phyloP scores from a whole-genome alignment of 2,113 vertebrate genomes.

The Gopherus evgoodei region DNA sequence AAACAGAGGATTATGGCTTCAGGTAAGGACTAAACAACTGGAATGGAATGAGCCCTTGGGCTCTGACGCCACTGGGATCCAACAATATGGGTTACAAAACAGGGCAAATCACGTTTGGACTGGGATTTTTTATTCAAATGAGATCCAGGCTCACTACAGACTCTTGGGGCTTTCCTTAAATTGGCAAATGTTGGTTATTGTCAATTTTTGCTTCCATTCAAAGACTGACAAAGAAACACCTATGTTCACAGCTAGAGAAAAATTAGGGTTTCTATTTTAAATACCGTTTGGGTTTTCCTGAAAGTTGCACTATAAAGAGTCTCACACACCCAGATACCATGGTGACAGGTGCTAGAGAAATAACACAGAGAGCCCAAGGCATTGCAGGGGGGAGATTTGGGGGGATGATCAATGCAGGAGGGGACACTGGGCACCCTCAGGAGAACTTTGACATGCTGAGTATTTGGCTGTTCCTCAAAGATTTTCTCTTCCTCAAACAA shows the following conservation, averaged over 20 bases:
- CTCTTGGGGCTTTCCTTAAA: background rate
- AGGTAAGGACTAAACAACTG: background rate
- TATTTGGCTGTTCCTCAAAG: background rate
- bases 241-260: background rate
- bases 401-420: background rate
- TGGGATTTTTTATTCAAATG: slow-evolving; percentile 1
- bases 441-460: background rate
- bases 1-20: background rate
- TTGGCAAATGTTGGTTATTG: background rate
- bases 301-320: background rate
- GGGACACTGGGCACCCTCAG: background rate
- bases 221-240: background rate
- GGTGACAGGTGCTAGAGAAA: background rate
- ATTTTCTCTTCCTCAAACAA: background rate
- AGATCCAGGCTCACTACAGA: background rate
- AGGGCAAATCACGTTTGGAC: background rate
- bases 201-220: background rate
- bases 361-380: background rate
- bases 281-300: background rate
- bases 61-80: background rate
- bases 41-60: background rate
- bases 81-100: background rate
- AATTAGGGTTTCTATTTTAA: background rate
- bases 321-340: background rate
- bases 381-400: background rate